These are phyloP conservation scores for Etia nguti DNA, from an alignment of 2,113 vertebrate species.

Conservation along the genomic window DNA sequence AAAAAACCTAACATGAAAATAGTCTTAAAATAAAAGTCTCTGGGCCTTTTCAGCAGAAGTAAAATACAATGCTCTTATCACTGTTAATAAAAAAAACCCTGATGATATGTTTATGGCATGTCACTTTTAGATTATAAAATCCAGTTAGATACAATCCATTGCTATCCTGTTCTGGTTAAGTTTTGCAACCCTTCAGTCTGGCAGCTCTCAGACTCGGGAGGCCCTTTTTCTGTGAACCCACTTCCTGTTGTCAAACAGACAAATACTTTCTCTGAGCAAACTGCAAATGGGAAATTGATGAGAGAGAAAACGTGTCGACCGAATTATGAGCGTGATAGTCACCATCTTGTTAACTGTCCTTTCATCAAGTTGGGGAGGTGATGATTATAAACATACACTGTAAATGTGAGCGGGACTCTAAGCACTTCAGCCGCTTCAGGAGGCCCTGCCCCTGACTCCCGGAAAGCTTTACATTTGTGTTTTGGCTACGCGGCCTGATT, in stretches of 20 bases:
- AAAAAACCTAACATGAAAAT: background rate
- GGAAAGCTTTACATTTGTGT: conserved; percentile 49
- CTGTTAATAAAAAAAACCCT: background rate
- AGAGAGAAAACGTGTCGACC: background rate
- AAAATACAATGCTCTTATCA: background rate
- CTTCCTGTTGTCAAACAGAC: conserved; percentile 18
- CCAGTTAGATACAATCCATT: background rate
- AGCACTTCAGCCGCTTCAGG: background rate
- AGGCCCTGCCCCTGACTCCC: background rate
- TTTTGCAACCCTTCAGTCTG: background rate
- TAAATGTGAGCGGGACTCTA: conserved; percentile 6
- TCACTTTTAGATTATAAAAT: background rate
- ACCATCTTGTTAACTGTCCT: conserved; percentile 43
- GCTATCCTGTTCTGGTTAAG: background rate
- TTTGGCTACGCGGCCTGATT: conserved; percentile 54
- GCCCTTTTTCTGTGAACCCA: background rate
- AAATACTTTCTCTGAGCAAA: background rate
- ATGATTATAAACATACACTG: background rate
- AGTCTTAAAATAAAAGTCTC: background rate
- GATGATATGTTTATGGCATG: background rate
- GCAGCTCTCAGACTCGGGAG: background rate
- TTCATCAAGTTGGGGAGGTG: conserved; percentile 21
- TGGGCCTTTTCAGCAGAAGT: background rate
- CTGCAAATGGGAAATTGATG: conserved; percentile 42
- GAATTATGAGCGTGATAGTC: conserved; percentile 12